Evolutionary conservation across 1,140 invertebrate species (phyloP).

Genomic region (Psix sp.): DNA sequence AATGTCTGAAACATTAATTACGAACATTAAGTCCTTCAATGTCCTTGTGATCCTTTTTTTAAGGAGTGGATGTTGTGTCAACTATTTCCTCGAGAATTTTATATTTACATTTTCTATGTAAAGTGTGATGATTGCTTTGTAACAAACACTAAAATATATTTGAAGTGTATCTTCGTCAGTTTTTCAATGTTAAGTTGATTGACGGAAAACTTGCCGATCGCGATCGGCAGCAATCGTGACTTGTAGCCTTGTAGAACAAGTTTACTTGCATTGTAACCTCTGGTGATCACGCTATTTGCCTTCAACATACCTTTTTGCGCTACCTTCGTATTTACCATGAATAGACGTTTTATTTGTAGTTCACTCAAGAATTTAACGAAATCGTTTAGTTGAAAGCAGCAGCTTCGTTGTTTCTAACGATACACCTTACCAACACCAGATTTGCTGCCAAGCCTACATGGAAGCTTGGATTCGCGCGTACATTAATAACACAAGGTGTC

Average conservation of each 20-base stretch:
- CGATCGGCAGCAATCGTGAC: slow-evolving; percentile 56
- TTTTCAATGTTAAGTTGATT: slow-evolving; percentile 32
- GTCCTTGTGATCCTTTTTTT: no score
- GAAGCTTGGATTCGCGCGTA: slow-evolving; percentile 74
- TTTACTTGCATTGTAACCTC: slow-evolving; percentile 52
- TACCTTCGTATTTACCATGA: slow-evolving; percentile 35
- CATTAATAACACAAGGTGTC: slow-evolving; percentile 76
- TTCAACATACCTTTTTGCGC: slow-evolving; percentile 34
- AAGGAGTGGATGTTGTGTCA: no score
- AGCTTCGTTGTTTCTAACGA: no score
- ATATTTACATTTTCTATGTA: no score
- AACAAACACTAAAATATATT: no score
- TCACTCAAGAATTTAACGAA: no score
- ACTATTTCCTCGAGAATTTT: no score
- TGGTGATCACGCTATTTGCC: slow-evolving; percentile 58
- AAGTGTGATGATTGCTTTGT: no score
- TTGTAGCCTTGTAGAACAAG: slow-evolving; percentile 49
- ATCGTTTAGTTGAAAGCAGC: background rate
- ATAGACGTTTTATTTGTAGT: slow-evolving; percentile 36
- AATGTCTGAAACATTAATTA: no score
- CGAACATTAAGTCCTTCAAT: no score
- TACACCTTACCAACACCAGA: no score
- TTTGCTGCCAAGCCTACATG: no score
- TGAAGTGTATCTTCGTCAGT: slow-evolving; percentile 26
- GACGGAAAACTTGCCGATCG: slow-evolving; percentile 16